These are phyloP conservation scores for Hafferia zeledoni DNA, from an alignment of 2,797 vertebrate species.

Conservation along the genomic window DNA sequence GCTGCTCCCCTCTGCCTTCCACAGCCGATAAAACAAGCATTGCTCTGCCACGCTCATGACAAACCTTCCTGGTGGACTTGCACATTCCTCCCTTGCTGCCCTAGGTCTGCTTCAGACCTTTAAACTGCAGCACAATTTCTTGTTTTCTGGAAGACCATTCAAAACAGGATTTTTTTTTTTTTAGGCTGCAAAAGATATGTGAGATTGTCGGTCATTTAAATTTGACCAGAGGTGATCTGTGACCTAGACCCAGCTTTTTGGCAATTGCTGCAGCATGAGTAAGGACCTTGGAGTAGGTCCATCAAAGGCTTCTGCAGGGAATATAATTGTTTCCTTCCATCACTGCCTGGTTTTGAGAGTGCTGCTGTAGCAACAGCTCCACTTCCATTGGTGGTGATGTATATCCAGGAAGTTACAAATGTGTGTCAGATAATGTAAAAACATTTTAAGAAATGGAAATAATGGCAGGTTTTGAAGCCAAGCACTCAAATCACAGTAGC, in stretches of 20 bases:
- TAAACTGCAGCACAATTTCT: not conserved
- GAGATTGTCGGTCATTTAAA: not conserved
- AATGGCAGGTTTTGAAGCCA: not conserved
- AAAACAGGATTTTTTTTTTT: not conserved
- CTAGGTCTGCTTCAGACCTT: not conserved
- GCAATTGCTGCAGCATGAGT: not conserved
- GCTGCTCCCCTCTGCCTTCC: not conserved
- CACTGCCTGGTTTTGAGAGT: not conserved
- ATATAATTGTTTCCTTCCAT: not conserved
- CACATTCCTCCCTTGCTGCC: not conserved
- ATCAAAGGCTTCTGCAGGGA: not conserved
- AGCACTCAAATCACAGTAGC: not conserved
- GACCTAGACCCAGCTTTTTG: not conserved
- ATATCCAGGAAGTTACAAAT: not conserved
- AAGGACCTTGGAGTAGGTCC: not conserved
- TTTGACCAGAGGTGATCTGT: not conserved
- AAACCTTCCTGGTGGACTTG: not conserved
- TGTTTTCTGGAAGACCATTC: not conserved
- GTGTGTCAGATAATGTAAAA: not conserved
- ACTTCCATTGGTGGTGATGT: not conserved
- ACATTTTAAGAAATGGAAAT: not conserved
- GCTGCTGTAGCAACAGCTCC: not conserved
- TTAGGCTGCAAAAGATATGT: not conserved
- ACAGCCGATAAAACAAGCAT: not conserved
- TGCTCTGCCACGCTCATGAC: accelerated